Base-by-base conservation (phyloP, 2,797 vertebrate species). In the Aldrovandia affinis region DNA sequence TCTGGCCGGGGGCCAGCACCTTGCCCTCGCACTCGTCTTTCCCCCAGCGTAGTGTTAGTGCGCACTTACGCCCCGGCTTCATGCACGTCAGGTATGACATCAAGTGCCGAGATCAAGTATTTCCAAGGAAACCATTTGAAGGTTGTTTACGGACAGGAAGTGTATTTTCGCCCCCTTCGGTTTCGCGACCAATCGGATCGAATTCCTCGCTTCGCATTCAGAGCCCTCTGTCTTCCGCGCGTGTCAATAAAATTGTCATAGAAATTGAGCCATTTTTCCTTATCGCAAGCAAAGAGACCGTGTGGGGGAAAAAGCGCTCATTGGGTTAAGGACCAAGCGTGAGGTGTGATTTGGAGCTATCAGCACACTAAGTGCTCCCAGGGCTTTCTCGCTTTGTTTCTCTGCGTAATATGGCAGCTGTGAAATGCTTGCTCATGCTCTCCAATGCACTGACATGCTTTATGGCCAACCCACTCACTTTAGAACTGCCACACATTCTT, bases 401-500 rank as follows among this genome's bases (percentile, higher is more conserved):
- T 75, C 22, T n/a, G n/a, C n/a, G 42, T 28, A 30, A 52, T 28
- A n/a, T 14, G 75, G 75, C 75, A 50, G 75, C 75, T 47, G 20
- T 52, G 39, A 78, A 47, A 47, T n/a, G 75, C n/a, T 28, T 65
- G 61, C 63, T 63, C 65, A 82, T 61, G 12, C 54, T 54, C 52
- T 33, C 78, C 50, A 57, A n/a, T 55, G 33, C 82, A 57, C 75
- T 78, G 54, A 42, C 78, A 44, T 75, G 61, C 61, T 80, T 75
- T 54, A 57, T 77, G 78, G 39, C 36, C 36, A 9, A 22, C 20
- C 68, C 14, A 42, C 55, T 84, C 78, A 54, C 42, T 50, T 52
- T 85, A 50, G 81, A 63, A 47, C 85, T 85, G 81, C 68, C 83
- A 84, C 79, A 84, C 85, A 88, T 90, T 91, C 91, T 84, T 85